Evolutionary conservation across 1,140 invertebrate genomes (phyloP).

Genomic region (Tetranychus urticae): DNA sequence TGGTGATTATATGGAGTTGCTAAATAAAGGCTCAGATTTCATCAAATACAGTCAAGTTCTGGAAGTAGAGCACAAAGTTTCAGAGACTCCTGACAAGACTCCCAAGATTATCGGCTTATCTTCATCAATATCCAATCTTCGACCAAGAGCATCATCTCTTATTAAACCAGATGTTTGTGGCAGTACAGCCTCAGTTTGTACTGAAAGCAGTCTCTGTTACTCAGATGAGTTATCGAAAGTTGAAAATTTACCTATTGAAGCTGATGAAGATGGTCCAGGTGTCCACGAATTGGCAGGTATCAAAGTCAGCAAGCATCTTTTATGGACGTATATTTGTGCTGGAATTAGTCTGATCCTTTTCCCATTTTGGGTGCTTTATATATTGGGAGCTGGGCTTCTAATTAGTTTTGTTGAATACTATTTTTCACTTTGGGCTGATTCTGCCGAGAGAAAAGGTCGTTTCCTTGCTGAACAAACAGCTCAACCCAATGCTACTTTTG

Average conservation of each 20-base stretch:
- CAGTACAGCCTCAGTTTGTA: not conserved
- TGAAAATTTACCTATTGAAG: constrained; percentile 10
- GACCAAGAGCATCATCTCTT: not conserved
- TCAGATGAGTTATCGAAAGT: constrained; percentile 8
- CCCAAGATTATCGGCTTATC: too few species aligned
- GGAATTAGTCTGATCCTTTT: constrained; percentile 13
- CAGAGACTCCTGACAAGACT: not conserved
- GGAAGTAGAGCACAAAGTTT: not conserved
- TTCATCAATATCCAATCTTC: not conserved
- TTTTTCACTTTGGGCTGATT: not conserved
- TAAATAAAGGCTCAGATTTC: constrained; percentile 10
- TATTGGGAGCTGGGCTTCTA: constrained; percentile 10
- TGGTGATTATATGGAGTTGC: constrained; percentile 11
- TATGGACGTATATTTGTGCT: constrained; percentile 10
- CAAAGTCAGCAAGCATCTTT: not conserved
- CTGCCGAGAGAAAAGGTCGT: not conserved
- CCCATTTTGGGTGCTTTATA: constrained; percentile 14
- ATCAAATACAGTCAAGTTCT: not conserved
- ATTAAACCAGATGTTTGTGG: not conserved
- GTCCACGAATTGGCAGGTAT: not conserved
- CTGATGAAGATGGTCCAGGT: constrained; percentile 5
- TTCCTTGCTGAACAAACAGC: not conserved
- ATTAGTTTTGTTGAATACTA: not conserved
- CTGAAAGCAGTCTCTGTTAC: not conserved
- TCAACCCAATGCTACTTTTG: constrained; percentile 11